Evolutionary conservation across 2,888 invertebrate species (phyloP), one percentile per base, ranked within the genome.

Genomic region (Pocota personata): DNA sequence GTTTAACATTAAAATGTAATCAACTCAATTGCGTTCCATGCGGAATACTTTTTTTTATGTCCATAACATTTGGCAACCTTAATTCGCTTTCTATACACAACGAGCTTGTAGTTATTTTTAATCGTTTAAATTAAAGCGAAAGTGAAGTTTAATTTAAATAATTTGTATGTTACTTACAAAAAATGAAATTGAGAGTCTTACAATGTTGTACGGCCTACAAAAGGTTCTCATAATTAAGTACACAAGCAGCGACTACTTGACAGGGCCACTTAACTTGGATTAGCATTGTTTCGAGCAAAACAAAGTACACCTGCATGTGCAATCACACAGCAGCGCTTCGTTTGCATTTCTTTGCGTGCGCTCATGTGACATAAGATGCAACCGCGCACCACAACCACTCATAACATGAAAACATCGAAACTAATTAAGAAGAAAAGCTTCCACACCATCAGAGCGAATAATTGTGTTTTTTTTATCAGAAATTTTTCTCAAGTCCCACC

Each of bases 401-500:
- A 57, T 73, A 64, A 79, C 66, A 67, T 52, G 58, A 52, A 66
- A 67, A 67, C 37, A 27, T 62, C 37, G 24, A 67, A 77, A 66
- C 66, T 82, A 72, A 82, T 82, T 82, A 82, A 77, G 64, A 50
- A 58, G 32, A 73, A 67, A 58, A 40, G n/a, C 46, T 58, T 67
- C 78, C 52, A 60, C 60, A 35, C 67, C 52, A 76, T 69, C 48
- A 21, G 58, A 58, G 32, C 43, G 37, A 8, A 46, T 35, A 48
- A 48, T 50, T 7, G 3, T 58, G 3, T 24, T 24, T 10, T 14
- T 12, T 52, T 46, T 19, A n/a, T 16, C 16, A 1, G 4, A 3
- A 40, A 5, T 14, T 52, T 12, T 16, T 8, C 10, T 3, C 37
- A 12, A 24, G 24, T 60, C 19, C n/a, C 60, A 27, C 16, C 10